Evolutionary conservation across 2,797 vertebrate genomes (phyloP), one percentile per base, ranked within the genome.

Genomic region (Anolis apletophallus): DNA sequence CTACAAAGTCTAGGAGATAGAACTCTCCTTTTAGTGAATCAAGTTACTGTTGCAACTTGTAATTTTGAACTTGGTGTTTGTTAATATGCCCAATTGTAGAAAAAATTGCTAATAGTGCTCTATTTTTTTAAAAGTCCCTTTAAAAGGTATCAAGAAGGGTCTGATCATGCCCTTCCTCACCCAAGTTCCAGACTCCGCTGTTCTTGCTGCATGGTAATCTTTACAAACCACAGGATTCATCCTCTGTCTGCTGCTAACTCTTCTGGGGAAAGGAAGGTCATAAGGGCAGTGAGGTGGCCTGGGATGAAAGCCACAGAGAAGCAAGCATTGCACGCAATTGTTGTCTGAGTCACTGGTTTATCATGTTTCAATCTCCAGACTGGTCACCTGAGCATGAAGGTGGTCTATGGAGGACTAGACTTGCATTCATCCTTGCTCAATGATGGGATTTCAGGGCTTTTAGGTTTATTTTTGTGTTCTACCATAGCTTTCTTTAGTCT

Each of bases 221-320:
- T 86, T 32, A 81, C 81, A 68, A 55, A 83, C 73, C 14, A 74
- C 32, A 12, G 64, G 21, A 73, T 26, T 84, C 69, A 80, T 19
- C 26, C 50, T 50, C 72, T 26, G 71, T 29, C 69, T 0, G 79
- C 59, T 61, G 50, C 69, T 85, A 59, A 72, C 61, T 6, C 61
- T 32, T n/a, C 34, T 13, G 78, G 40, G n/a, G 46, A 0, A 52
- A 3, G 32, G 78, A 64, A 0, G 34, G 5, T 5, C 75, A 78
- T 14, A 36, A 1, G 46, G 5, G 36, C 0, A 7, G 80, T 74
- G 87, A 36, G 61, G 80, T 17, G 68, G 0, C 2, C 0, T 0
- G 0, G 1, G 71, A 79, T 86, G 7, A 7, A 0, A 0, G 0
- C 61, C 0, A 1, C 59, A 23, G 67, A 50, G 29, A 55, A 68